phyloP scores from a whole-genome alignment of 2,113 vertebrate genomes.

The Haemorhous mexicanus region DNA sequence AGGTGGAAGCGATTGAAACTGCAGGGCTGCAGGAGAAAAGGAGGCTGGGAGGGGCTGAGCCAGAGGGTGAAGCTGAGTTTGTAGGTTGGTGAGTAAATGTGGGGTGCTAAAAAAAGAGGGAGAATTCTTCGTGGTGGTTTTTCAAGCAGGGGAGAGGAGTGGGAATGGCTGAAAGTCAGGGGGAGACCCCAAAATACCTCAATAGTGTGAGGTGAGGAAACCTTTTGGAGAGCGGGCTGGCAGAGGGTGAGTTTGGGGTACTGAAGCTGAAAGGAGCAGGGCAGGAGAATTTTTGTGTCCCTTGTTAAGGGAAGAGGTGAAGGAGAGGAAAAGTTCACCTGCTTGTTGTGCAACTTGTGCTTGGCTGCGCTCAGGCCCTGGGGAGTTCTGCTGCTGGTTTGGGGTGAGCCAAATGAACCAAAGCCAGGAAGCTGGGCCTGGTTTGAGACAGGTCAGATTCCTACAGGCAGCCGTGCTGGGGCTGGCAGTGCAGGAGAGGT shows the following conservation, averaged over 20 bases:
- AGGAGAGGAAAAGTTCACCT: not conserved
- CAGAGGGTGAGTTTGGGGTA: not conserved
- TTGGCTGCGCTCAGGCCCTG: not conserved
- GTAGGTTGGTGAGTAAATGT: not conserved
- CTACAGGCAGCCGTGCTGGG: rapidly evolving
- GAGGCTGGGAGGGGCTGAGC: rapidly evolving
- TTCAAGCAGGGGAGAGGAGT: rapidly evolving
- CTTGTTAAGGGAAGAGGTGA: not conserved
- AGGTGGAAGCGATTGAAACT: not conserved
- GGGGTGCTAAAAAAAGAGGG: rapidly evolving
- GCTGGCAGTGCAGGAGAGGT: not conserved
- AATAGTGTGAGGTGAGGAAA: not conserved
- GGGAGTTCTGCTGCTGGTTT: not conserved
- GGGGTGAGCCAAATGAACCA: not conserved
- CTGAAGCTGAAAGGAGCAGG: not conserved
- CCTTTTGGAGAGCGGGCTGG: not conserved
- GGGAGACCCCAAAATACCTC: not conserved
- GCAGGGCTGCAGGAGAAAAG: not conserved
- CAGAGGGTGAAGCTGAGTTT: rapidly evolving
- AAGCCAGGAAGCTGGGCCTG: not conserved
- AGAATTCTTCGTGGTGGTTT: rapidly evolving
- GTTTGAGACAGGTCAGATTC: not conserved
- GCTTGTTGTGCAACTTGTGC: not conserved
- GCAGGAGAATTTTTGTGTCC: not conserved
- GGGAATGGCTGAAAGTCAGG: rapidly evolving